Base-by-base conservation (phyloP, 2,113 vertebrate species). In the Gallinago jamesoni region DNA sequence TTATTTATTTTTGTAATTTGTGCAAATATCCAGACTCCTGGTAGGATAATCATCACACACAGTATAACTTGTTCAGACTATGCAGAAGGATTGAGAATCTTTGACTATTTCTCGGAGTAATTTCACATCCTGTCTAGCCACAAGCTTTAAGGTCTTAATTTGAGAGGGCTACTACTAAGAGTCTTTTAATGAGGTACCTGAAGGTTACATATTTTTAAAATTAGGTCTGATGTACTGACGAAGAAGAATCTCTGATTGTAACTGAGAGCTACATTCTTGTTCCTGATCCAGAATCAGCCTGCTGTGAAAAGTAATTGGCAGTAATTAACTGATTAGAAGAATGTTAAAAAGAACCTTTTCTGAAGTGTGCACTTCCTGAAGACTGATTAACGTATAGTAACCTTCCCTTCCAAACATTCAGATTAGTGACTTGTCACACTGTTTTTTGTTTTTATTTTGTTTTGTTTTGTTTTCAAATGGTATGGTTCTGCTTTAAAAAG, bases 161-260 rank as follows among this genome's bases (percentile, higher is more conserved):
- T 87, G 64, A 75, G 23, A 47, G 13, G 12, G 21, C 75, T 66
- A 45, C 23, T 59, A 48, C 22, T 82, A 43, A 62, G 31, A 75
- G 24, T 30, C 6, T 84, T 72, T 27, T 64, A 81, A 52, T 82
- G 16, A 45, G 14, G 15, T 82, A 53, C n/a, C 19, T 72, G 47
- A 67, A 55, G 7, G 14, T 20, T 72, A 13, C 14, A 6, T 78
- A n/a, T 73, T 59, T 45, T 47, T 55, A 74, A 85, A 67, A 11
- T 20, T 60, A 7, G 0, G 0, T 53, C 35, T 84, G 45, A 48
- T 62, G 12, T 30, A 31, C 31, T 74, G 68, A n/a, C 1, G 5
- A 57, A 72, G 39, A n/a, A 45, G 31, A 66, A 19, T 45, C 23
- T 15, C 28, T 45, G 39, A 53, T 37, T 69, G 12, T 47, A 67